Evolutionary conservation across 2,888 invertebrate genomes (phyloP).

Genomic region (Arge pagana): DNA sequence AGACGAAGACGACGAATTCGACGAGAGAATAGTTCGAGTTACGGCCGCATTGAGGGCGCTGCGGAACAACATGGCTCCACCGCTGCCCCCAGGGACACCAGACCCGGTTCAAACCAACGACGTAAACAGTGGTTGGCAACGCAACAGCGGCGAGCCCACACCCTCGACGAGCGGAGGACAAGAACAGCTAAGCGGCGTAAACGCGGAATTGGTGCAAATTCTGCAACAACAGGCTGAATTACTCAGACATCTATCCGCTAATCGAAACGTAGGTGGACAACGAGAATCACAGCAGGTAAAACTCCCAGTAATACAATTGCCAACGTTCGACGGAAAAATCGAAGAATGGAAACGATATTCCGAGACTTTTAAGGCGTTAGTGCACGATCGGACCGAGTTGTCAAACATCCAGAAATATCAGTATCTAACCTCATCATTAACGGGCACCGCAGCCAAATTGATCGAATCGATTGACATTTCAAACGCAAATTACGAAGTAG

Average conservation of each 20-base stretch:
- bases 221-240: constrained; percentile 18
- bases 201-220: neutral
- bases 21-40: neutral
- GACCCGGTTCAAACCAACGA: no score
- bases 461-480: constrained; percentile 30
- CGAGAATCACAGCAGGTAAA: constrained; percentile 17
- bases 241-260: neutral
- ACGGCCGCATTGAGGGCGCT: constrained; percentile 1
- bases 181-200: neutral
- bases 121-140: neutral
- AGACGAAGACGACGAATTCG: constrained; percentile 1
- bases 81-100: neutral
- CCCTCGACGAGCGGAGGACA: neutral
- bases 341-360: constrained; percentile 20
- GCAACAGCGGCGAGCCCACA: neutral
- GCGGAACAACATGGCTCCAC: neutral
- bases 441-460: constrained; percentile 25
- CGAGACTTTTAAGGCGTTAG: constrained; percentile 1
- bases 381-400: neutral
- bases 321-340: constrained; percentile 21
- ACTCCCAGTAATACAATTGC: constrained; percentile 18
- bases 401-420: constrained; percentile 29
- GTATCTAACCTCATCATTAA: constrained; percentile 23
- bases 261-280: constrained; percentile 15
- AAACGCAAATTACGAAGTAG: constrained; percentile 23